These are phyloP conservation scores for Macrostomum lignano DNA, from an alignment of 1,140 invertebrate genomes.

Conservation along the genomic window DNA sequence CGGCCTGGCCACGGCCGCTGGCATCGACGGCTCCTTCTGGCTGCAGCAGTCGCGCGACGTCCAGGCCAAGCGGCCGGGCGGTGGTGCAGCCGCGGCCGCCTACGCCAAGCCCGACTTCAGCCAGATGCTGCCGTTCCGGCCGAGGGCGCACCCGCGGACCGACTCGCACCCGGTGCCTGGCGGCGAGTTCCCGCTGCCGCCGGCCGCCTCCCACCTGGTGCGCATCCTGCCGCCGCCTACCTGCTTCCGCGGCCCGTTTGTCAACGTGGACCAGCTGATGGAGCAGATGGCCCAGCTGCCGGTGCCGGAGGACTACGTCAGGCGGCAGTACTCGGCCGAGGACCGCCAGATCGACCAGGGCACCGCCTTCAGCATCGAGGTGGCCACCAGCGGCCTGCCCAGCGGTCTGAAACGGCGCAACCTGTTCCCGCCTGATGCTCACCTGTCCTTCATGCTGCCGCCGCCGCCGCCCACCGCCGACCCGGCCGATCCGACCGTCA, in stretches of 20 bases:
- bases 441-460: no score
- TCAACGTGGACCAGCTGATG: constrained; percentile 55
- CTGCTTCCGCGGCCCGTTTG: constrained; percentile 63
- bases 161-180: constrained; percentile 34
- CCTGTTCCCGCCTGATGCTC: no score
- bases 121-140: constrained; percentile 84
- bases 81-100: no score
- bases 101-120: constrained; percentile 52
- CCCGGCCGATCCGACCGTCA: no score
- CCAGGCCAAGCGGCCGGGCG: no score
- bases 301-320: constrained; percentile 38
- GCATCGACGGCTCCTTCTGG: no score
- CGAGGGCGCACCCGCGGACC: constrained; percentile 19
- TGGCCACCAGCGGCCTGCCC: constrained; percentile 14
- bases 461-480: no score
- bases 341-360: constrained; percentile 26
- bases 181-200: constrained; percentile 60
- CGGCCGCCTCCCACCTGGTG: constrained; percentile 51
- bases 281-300: constrained; percentile 57
- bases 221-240: constrained; percentile 60
- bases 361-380: constrained; percentile 18
- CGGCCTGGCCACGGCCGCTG: no score
- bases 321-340: not conserved
- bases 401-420: no score
- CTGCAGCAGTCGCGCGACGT: no score